Conservation (phyloP, 2,113 vertebrate species). For the Falcunculus frontatus region DNA sequence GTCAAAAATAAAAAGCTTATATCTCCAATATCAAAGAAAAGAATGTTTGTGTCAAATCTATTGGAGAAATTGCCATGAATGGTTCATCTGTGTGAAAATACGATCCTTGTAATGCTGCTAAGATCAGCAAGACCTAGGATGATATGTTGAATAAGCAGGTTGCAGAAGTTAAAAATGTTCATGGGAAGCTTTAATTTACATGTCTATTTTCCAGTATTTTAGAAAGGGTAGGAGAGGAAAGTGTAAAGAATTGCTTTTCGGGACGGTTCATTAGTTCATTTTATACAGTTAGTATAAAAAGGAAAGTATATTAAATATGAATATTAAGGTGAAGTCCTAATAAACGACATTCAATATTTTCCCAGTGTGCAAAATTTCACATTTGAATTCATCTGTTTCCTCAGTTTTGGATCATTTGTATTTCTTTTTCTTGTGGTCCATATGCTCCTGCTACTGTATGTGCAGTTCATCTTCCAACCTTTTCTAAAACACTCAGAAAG, state of each 20-base stretch:
- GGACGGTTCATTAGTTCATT: neutral
- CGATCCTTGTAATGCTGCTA: constrained; percentile 28
- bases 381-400: neutral
- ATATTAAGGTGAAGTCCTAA: neutral
- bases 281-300: neutral
- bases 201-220: constrained; percentile 20
- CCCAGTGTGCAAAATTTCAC: neutral
- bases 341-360: neutral
- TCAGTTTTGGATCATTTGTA: neutral
- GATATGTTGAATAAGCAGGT: constrained; percentile 3
- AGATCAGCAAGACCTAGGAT: constrained; percentile 3
- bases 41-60: constrained; percentile 7
- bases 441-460: neutral
- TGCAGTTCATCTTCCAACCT: neutral
- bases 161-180: constrained; percentile 20
- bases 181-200: constrained; percentile 56
- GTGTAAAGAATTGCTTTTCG: constrained; percentile 7
- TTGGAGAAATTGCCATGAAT: constrained; percentile 24
- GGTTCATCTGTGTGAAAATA: constrained; percentile 44
- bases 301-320: neutral
- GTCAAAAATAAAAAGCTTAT: constrained; percentile 37
- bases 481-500: neutral
- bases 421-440: neutral
- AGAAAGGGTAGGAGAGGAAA: neutral
- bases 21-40: constrained; percentile 50